Evolutionary conservation across 2,113 vertebrate genomes (phyloP), one percentile per base, ranked within the genome.

Genomic region (Psephotus haematonotus): DNA sequence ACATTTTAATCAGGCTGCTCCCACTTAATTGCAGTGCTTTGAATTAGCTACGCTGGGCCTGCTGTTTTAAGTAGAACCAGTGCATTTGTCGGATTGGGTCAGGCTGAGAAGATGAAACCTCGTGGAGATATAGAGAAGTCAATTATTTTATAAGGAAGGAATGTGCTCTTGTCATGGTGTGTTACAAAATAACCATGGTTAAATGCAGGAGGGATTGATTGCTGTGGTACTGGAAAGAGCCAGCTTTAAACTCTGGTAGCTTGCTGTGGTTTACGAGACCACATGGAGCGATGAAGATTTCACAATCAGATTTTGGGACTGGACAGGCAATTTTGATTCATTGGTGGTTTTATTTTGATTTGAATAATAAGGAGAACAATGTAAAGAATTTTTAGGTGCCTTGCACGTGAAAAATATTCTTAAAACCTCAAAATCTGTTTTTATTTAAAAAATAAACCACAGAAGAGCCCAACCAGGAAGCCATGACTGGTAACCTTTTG

Each of bases 1-100:
- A 96, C 90, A 86, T 96, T 97, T 96, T 95, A 95, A 97, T 97
- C 96, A 94, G 84, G 55, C 71, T 68, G 90, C 96, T 97, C 96
- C 96, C 94, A 87, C 90, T 97, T 97, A 97, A 97, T 97, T 97
- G 86, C 17, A 17, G 63, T 72, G 80, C 69, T 91, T 93, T 82
- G 52, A 5, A 0, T 86, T 82, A 82, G 91, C 95, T 95, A 87
- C 78, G 13, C 71, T 57, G 52, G 80, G 79, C 92, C 64, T 94
- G 95, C 83, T 91, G 86, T 87, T 97, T 94, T 93, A 93, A 88
- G 62, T 80, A 88, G 83, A 93, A 49, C 64, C 86, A n/a, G 53
- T 62, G 49, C 63, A 82, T 96, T 95, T 95, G 82, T 92, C 93
- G 88, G 78, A 16, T 11, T 77, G 44, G 85, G 74, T 79, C 81